Evolutionary conservation across 2,113 vertebrate species (phyloP).

Genomic region (Thunnus thynnus): DNA sequence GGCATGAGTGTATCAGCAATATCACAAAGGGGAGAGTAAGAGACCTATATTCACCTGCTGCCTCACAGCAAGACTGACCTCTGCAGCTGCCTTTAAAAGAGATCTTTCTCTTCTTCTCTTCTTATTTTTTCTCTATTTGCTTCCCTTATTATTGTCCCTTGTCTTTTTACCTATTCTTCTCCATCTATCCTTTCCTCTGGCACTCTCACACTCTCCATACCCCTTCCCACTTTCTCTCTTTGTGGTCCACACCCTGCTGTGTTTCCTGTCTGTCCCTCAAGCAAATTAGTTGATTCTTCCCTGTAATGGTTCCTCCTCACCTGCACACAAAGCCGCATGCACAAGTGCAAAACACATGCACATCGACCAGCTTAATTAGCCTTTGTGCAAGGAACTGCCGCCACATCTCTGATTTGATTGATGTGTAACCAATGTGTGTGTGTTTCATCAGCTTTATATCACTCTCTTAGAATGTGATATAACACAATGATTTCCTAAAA

Average conservation of each 20-base stretch:
- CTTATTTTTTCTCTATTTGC: not conserved
- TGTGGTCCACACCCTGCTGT: conserved; percentile 24
- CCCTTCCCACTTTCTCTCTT: not conserved
- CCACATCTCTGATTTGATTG: not conserved
- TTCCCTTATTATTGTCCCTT: conserved; percentile 2
- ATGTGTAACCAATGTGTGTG: not conserved
- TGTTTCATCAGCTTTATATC: not conserved
- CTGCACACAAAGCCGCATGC: not conserved
- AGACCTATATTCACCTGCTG: conserved; percentile 50
- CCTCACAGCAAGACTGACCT: conserved; percentile 45
- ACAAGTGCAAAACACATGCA: not conserved
- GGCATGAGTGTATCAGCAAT: conserved; percentile 39
- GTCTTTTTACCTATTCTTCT: not conserved
- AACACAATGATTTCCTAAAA: not conserved
- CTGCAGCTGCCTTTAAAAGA: conserved; percentile 37
- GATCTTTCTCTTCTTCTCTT: conserved; percentile 12
- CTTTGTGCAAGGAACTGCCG: not conserved
- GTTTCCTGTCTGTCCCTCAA: conserved; percentile 18
- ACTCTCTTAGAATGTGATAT: not conserved
- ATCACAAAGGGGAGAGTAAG: conserved; percentile 44
- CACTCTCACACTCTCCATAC: too few relatives aligned
- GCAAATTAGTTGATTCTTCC: conserved; percentile 29
- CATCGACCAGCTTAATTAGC: conserved; percentile 13
- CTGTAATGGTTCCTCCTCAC: conserved; percentile 17
- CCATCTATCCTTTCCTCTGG: not conserved